A percentile compares a stretch with the other conserved stretches of the same genome.
Conservation (phyloP, 2,888 invertebrate genomes). For the Leptopterna dolabrata region DNA sequence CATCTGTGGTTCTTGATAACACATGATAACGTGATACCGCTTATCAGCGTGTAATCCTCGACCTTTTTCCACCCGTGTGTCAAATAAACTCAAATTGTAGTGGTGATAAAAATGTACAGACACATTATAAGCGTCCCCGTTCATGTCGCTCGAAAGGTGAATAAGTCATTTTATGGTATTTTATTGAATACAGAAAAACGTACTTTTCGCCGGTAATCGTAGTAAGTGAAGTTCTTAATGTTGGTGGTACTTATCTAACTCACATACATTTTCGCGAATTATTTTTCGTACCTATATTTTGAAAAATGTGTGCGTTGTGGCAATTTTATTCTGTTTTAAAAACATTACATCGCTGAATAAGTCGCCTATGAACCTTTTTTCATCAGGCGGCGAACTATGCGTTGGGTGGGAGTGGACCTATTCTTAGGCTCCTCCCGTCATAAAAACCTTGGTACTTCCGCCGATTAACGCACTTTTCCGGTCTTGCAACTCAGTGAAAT, state of each 20-base stretch:
- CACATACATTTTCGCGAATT: too few relatives aligned
- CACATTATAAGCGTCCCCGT: constrained; percentile 31
- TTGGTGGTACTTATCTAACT: too few relatives aligned
- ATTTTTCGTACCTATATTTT: too few relatives aligned
- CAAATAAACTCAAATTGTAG: constrained; percentile 1
- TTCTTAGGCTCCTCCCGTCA: not conserved
- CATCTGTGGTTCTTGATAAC: not conserved
- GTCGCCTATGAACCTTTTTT: not conserved
- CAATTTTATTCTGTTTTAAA: too few relatives aligned
- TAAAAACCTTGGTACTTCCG: not conserved
- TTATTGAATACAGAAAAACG: too few relatives aligned
- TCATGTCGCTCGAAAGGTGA: constrained; percentile 35
- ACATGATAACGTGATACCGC: constrained; percentile 20
- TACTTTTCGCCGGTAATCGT: too few relatives aligned
- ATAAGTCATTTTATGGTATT: not conserved
- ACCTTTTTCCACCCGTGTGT: not conserved
- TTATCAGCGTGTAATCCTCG: constrained; percentile 28
- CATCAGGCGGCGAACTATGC: not conserved
- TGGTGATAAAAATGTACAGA: constrained; percentile 37
- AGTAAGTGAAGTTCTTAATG: too few relatives aligned
- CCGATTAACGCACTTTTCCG: too few relatives aligned
- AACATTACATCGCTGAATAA: not conserved
- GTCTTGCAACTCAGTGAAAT: not conserved
- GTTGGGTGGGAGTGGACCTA: not conserved
- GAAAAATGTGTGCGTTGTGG: too few relatives aligned